Percentiles rank a stretch among this genome's conserved stretches.
Evolutionary conservation across 2,888 invertebrate species (phyloP).

Genomic region (Pyrocoelia pectoralis): DNA sequence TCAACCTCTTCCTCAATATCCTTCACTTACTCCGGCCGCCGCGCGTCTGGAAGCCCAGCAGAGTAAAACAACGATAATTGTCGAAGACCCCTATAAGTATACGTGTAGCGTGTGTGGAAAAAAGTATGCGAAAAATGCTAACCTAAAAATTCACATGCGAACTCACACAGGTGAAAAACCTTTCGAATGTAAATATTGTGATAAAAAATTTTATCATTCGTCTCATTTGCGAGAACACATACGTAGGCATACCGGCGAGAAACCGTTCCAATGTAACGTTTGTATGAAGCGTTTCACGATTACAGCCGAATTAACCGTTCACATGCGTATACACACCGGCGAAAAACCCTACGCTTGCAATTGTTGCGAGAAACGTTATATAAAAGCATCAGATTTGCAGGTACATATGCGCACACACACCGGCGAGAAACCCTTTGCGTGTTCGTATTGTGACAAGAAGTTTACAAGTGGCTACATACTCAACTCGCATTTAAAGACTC

Average conservation of each 20-base stretch:
- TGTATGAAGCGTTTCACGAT: constrained; percentile 57
- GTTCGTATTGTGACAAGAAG: constrained; percentile 57
- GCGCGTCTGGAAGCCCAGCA: constrained; percentile 37
- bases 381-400: constrained; percentile 62
- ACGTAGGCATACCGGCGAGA: constrained; percentile 56
- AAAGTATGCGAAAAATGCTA: constrained; percentile 38
- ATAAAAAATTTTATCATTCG: constrained; percentile 57
- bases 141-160: constrained; percentile 38
- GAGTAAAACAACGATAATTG: constrained; percentile 39
- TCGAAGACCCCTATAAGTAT: constrained; percentile 32
- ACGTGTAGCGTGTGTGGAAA: constrained; percentile 36
- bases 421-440: constrained; percentile 56
- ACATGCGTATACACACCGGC: constrained; percentile 65
- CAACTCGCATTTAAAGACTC: constrained; percentile 67
- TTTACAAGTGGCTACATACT: constrained; percentile 69
- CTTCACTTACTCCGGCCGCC: constrained; percentile 38
- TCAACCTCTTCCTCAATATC: constrained; percentile 40
- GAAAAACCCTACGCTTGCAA: constrained; percentile 64
- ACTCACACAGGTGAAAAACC: constrained; percentile 53
- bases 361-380: constrained; percentile 66
- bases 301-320: constrained; percentile 56
- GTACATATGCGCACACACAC: constrained; percentile 62
- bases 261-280: constrained; percentile 55
- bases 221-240: constrained; percentile 56
- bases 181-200: constrained; percentile 58